Percentiles rank a stretch among this genome's conserved stretches.
Evolutionary conservation across 2,888 invertebrate species (phyloP).

Genomic region (Gerris lacustris): DNA sequence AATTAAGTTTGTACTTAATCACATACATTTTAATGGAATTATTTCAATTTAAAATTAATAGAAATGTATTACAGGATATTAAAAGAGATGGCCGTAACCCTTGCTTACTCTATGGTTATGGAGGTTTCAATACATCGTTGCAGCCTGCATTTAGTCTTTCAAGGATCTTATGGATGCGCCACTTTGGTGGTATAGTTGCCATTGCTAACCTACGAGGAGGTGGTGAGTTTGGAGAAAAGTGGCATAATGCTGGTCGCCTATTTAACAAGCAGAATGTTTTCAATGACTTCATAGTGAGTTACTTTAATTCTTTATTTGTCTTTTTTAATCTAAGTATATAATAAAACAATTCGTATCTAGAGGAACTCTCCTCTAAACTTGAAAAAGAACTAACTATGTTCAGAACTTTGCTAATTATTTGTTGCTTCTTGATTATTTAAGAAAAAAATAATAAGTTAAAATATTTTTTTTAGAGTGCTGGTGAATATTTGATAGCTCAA

Average conservation of each 20-base stretch:
- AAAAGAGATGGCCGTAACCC: slow-evolving; percentile 59
- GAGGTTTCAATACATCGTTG: slow-evolving; percentile 88
- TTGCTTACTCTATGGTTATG: slow-evolving; percentile 87
- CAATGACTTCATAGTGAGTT: slow-evolving; percentile 62
- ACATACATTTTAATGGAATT: too few species aligned
- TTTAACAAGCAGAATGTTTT: slow-evolving; percentile 94
- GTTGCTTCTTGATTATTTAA: too few species aligned
- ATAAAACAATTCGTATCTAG: too few species aligned
- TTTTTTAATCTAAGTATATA: too few species aligned
- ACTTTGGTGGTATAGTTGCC: slow-evolving; percentile 77
- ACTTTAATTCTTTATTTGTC: not conserved
- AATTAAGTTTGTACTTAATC: too few species aligned
- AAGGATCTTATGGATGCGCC: slow-evolving; percentile 75
- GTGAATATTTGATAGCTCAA: slow-evolving; percentile 68
- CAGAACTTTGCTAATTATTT: too few species aligned
- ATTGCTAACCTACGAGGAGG: slow-evolving; percentile 93
- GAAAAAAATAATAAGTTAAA: not conserved
- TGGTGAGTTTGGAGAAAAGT: slow-evolving; percentile 93
- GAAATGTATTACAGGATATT: slow-evolving; percentile 42
- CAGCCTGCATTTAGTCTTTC: slow-evolving; percentile 82
- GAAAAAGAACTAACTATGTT: too few species aligned
- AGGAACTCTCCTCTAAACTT: too few species aligned
- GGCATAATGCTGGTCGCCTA: slow-evolving; percentile 87
- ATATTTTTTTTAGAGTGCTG: slow-evolving; percentile 53
- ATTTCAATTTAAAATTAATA: too few species aligned